These are phyloP conservation scores for Drosophila ironensis DNA, from an alignment of 1,140 invertebrate genomes.

Conservation along the genomic window DNA sequence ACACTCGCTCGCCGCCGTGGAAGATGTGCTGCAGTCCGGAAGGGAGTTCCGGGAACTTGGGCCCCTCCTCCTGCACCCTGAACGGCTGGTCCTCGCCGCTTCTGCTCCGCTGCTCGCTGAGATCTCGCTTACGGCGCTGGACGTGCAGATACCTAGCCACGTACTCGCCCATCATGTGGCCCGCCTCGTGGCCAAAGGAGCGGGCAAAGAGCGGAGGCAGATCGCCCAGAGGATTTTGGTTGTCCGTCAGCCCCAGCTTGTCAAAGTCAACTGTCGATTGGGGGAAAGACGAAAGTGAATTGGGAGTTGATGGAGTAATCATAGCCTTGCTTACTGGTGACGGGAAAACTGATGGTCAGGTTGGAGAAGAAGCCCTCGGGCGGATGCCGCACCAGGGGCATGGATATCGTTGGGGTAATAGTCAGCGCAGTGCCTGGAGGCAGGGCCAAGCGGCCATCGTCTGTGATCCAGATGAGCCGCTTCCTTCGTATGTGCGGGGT, in stretches of 20 bases:
- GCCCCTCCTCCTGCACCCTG: slow-evolving; percentile 51
- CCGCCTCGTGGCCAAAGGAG: slow-evolving; percentile 88
- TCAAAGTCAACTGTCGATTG: slow-evolving; percentile 89
- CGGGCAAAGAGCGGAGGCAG: slow-evolving; percentile 88
- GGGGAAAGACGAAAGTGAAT: not conserved
- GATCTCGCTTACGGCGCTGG: slow-evolving; percentile 83
- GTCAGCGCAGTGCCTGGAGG: slow-evolving; percentile 91
- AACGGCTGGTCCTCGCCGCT: slow-evolving; percentile 12
- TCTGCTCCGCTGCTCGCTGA: slow-evolving; percentile 69
- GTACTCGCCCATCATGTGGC: slow-evolving; percentile 86
- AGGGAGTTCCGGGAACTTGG: slow-evolving; percentile 74
- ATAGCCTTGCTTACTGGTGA: slow-evolving; percentile 88
- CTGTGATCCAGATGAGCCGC: slow-evolving; percentile 90
- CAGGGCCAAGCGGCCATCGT: slow-evolving; percentile 89
- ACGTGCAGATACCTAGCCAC: slow-evolving; percentile 87
- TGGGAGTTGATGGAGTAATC: slow-evolving; percentile 32
- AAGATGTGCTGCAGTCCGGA: slow-evolving; percentile 83
- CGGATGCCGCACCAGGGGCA: slow-evolving; percentile 92
- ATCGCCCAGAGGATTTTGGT: slow-evolving; percentile 92
- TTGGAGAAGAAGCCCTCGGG: slow-evolving; percentile 92
- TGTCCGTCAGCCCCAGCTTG: slow-evolving; percentile 91
- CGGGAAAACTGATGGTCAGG: slow-evolving; percentile 92
- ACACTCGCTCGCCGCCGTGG: slow-evolving; percentile 89
- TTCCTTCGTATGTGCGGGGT: slow-evolving; percentile 89
- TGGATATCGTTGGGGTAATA: slow-evolving; percentile 89